Percentiles rank a stretch among this genome's conserved stretches.
These are phyloP conservation scores for Caranx ignobilis DNA, from an alignment of 2,113 vertebrate species.

Conservation along the genomic window DNA sequence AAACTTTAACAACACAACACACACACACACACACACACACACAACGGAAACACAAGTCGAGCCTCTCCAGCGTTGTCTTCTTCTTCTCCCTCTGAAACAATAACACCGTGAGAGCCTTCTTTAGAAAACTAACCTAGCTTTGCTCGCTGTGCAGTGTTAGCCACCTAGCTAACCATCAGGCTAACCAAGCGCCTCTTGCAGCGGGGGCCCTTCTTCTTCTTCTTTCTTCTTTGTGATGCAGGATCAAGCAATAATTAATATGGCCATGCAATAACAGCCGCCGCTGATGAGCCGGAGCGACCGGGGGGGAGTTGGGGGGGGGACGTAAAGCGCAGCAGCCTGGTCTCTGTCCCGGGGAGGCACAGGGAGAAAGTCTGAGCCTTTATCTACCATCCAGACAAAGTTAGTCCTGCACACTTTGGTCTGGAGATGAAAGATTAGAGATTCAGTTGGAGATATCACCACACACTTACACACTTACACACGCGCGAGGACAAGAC, in stretches of 20 bases:
- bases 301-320: no score
- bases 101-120: no score
- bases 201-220: constrained; percentile 62
- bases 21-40: no score
- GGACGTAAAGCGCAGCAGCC: no score
- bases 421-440: constrained; percentile 14
- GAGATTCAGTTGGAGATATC: constrained; percentile 29
- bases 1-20: constrained; percentile 35
- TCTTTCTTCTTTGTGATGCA: constrained; percentile 80
- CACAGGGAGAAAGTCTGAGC: neutral
- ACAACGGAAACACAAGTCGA: neutral
- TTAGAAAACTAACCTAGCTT: neutral
- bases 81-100: no score
- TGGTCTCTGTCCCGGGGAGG: no score
- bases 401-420: neutral
- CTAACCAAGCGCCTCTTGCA: constrained; percentile 64
- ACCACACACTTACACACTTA: neutral
- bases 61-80: neutral
- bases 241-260: constrained; percentile 81
- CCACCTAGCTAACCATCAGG: constrained; percentile 62
- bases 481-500: neutral
- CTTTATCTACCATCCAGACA: accelerated
- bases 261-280: constrained; percentile 64
- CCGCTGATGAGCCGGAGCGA: neutral
- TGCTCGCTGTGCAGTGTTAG: constrained; percentile 60